Conservation (phyloP, 2,888 invertebrate species). For the Aplocera efformata region DNA sequence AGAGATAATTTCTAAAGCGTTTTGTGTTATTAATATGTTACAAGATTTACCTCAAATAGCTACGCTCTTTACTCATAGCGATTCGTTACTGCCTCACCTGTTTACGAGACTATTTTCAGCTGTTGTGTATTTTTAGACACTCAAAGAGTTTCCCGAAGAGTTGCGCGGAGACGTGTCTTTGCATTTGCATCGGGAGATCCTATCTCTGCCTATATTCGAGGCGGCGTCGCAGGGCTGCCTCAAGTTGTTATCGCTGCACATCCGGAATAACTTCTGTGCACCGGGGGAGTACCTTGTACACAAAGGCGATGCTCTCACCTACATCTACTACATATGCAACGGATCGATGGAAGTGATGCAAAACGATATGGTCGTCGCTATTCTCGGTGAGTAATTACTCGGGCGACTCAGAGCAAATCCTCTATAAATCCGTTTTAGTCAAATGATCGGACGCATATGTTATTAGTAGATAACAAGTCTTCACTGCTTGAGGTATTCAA, state of each 20-base stretch:
- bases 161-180: conserved; percentile 96
- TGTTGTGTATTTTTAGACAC: conserved; percentile 82
- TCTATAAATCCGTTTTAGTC: too few species aligned
- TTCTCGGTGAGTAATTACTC: conserved; percentile 86
- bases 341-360: conserved; percentile 99
- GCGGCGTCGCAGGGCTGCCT: conserved; percentile 96
- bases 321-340: conserved; percentile 97
- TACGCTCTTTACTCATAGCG: conserved; percentile 5
- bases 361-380: conserved; percentile 97
- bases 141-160: conserved; percentile 98
- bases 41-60: conserved; percentile 9
- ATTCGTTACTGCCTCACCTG: conserved; percentile 9
- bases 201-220: conserved; percentile 96
- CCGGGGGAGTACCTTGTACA: conserved; percentile 97
- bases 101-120: conserved; percentile 15
- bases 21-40: conserved; percentile 21
- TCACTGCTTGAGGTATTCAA: too few species aligned
- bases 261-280: conserved; percentile 96
- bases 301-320: conserved; percentile 95
- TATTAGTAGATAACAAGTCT: too few species aligned
- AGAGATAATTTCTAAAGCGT: conserved; percentile 30
- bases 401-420: background rate
- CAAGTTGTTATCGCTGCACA: conserved; percentile 94
- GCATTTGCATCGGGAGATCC: conserved; percentile 96
- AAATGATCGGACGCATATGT: too few species aligned